Conservation (phyloP, 2,113 vertebrate species). For the Sinosuthora webbiana region DNA sequence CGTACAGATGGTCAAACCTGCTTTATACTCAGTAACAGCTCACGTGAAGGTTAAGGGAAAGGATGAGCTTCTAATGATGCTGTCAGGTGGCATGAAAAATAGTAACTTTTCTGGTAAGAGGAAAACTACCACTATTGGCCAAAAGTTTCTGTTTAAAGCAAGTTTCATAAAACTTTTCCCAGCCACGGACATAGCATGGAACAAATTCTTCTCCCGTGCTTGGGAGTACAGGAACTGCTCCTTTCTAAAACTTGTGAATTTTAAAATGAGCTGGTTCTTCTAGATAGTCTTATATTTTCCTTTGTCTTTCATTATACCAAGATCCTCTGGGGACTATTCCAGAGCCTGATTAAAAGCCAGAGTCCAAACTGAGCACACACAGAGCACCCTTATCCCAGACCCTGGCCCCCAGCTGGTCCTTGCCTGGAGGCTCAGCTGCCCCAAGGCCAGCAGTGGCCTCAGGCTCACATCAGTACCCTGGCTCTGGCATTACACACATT, state of each 20-base stretch:
- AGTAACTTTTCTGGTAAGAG: not conserved
- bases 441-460: not conserved
- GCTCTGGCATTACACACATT: not conserved
- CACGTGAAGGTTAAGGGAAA: not conserved
- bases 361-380: accelerated
- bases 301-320: not conserved
- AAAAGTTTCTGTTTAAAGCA: not conserved
- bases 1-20: not conserved
- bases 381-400: not conserved
- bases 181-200: not conserved
- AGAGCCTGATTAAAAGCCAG: not conserved
- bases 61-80: not conserved
- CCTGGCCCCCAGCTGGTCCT: not conserved
- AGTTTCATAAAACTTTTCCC: not conserved
- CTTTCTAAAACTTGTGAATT: not conserved
- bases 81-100: not conserved
- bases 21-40: not conserved
- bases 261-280: not conserved
- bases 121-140: not conserved
- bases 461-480: not conserved
- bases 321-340: not conserved
- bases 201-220: not conserved
- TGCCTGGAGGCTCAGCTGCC: not conserved
- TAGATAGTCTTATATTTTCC: not conserved
- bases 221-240: not conserved